phyloP scores from a whole-genome alignment of 2,113 vertebrate genomes.

The Girardinichthys multiradiatus region DNA sequence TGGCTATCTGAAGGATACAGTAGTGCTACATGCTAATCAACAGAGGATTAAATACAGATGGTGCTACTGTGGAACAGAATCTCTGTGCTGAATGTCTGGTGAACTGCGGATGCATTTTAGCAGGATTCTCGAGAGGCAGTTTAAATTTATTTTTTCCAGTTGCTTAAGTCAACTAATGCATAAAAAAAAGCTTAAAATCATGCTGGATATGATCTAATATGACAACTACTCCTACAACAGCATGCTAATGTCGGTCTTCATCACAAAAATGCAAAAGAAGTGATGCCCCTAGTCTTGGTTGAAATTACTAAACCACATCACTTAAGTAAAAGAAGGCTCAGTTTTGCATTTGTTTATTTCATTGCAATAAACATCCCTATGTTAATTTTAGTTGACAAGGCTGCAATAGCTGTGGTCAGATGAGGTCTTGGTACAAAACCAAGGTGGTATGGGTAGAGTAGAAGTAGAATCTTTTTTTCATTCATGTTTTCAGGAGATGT shows the following conservation, averaged over 20 bases:
- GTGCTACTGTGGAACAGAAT: slow-evolving; percentile 39
- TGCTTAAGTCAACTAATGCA: slow-evolving; percentile 9
- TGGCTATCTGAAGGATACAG: slow-evolving; percentile 54
- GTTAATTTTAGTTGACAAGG: background rate
- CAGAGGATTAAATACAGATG: slow-evolving; percentile 56
- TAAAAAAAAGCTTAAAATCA: background rate
- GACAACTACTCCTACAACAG: background rate
- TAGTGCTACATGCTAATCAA: slow-evolving; percentile 53
- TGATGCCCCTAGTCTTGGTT: background rate
- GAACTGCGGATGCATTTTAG: slow-evolving; percentile 46
- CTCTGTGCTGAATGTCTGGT: slow-evolving; percentile 43
- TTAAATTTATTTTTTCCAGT: slow-evolving; percentile 7
- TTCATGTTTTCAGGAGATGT: background rate
- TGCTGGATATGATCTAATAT: background rate
- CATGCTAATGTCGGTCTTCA: background rate
- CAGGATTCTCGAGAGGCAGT: slow-evolving; percentile 24
- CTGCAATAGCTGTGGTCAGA: background rate
- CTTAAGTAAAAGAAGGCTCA: background rate
- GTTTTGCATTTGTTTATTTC: background rate
- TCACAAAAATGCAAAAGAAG: background rate
- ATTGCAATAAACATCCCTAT: background rate
- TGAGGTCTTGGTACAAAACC: background rate
- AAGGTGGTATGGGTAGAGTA: background rate
- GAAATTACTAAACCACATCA: background rate
- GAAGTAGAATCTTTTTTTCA: too few relatives aligned